Evolutionary conservation across 2,888 invertebrate genomes (phyloP).

Genomic region (Archips xylosteana): DNA sequence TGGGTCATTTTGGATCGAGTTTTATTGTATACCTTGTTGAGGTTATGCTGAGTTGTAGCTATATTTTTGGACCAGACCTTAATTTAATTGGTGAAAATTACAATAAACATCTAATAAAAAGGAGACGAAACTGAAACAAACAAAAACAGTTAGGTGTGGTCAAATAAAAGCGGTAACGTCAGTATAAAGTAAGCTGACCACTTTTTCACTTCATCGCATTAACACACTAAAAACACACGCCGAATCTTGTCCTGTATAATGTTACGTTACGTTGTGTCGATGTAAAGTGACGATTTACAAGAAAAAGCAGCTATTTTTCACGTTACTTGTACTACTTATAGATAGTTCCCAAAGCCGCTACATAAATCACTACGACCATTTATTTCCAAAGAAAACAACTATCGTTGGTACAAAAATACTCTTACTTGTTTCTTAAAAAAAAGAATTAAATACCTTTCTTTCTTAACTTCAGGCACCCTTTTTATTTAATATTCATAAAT

Average conservation of each 20-base stretch:
- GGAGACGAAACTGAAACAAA: no score
- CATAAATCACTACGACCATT: neutral
- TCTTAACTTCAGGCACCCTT: conserved; percentile 31
- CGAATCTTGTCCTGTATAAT: no score
- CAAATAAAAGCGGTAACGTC: no score
- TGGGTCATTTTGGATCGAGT: neutral
- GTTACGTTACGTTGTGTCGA: no score
- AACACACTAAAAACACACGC: no score
- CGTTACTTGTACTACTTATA: no score
- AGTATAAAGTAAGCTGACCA: no score
- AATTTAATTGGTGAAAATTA: neutral
- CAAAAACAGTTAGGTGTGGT: no score
- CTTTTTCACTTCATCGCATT: no score
- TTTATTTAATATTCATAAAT: conserved; percentile 43
- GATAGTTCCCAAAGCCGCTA: neutral
- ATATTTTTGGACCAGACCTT: neutral
- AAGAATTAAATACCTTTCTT: conserved; percentile 19
- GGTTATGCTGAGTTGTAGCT: neutral
- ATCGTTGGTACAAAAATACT: neutral
- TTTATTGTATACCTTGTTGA: neutral
- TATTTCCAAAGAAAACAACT: neutral
- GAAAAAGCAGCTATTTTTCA: no score
- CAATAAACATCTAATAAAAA: no score
- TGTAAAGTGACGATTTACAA: no score
- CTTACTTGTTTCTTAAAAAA: conserved; percentile 10